Base-by-base conservation (phyloP, 35 echinoderm and acorn worm species). In the Ophiothrix spiculata region DNA sequence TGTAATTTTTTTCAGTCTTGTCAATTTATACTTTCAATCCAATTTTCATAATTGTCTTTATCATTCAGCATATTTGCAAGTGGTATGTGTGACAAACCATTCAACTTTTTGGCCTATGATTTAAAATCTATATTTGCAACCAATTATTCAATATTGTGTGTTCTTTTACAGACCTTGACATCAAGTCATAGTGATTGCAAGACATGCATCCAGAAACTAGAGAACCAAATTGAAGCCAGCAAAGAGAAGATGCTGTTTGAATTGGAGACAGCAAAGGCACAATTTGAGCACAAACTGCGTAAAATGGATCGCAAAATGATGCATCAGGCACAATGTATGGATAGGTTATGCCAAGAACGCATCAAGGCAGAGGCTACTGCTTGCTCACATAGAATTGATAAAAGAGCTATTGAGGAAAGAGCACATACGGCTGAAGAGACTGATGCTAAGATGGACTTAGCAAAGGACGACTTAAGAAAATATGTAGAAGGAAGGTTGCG, bases 211-310 rank as follows among this genome's bases (percentile, higher is more conserved):
- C 81, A 82, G 29, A 94, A 93, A 92, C 83, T 99, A 8, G 89
- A 99, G 64, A 99, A 99, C 75, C 92, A 94, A 36, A 73, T 99
- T 33, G 96, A 99, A 80, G 96, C 96, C 29, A 99, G 89, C 79
- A 99, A 94, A 81, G 96, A 99, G 84, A 90, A 86, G 35, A 79
- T 99, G 69, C 86, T 99, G 54, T 85, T 91, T 60, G 96, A 99
- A 64, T 91, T 99, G n/a, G 96, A 99, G 10, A 86, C 86, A 0
- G 88, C 92, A 0, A 85, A 83, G 79, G 86, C 93, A 35, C 93
- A 87, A 37, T 91, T 99, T 84, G 92, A 99, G 56, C 81, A 85
- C 75, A 74, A 89, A 38, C 86, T 99, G 46, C 60, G 81, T 29
- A 87, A 89, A 31, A 36, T 99, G 69, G 96, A 99, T 31, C 94